Evolutionary conservation across 1,140 invertebrate species (phyloP), one percentile per base, ranked within the genome.

Genomic region (Mizuhopecten yessoensis): DNA sequence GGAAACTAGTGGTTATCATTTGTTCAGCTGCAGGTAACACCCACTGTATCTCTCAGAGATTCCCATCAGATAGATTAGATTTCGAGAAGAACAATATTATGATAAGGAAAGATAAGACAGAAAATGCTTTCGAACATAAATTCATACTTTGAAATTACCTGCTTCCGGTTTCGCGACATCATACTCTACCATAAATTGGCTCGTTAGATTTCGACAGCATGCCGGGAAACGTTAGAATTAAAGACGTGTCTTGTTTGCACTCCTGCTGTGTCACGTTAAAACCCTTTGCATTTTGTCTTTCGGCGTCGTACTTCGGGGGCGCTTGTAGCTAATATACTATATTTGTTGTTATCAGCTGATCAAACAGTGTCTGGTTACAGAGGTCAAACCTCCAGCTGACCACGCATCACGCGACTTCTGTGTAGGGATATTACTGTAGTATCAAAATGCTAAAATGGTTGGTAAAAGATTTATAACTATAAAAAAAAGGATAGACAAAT

Each of bases 61-160:
- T 29, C 57, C 11, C 23, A 75, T 75, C 57, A 75, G 57, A 75
- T 29, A 75, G 57, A 75, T 75, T 75, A 75, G 57, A 75, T 75
- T 75, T 75, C 57, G 57, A 75, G 57, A 75, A 17, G n/a, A 75
- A 75, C 57, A 75, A 75, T 75, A 75, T 75, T 75, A 75, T 75
- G 57, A 75, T 75, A 75, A 75, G 57, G 23, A n/a, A 3, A n/a
- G 57, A 75, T 75, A 75, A 75, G 57, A 29, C 57, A 29, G 23
- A 75, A 75, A 75, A n/a, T 75, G 57, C 57, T 75, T 75, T 75
- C 57, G 5, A 29, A 75, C 57, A 75, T 29, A 29, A n/a, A 17
- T 29, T 29, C 11, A 75, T 23, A 75, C 57, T 75, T 75, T 75
- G 57, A 75, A 75, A 75, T 75, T 75, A 75, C 23, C 57, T 29